Percentiles rank a stretch among this genome's conserved stretches.
Evolutionary conservation across 1,140 invertebrate genomes (phyloP).

Genomic region (Campoletis sonorensis): DNA sequence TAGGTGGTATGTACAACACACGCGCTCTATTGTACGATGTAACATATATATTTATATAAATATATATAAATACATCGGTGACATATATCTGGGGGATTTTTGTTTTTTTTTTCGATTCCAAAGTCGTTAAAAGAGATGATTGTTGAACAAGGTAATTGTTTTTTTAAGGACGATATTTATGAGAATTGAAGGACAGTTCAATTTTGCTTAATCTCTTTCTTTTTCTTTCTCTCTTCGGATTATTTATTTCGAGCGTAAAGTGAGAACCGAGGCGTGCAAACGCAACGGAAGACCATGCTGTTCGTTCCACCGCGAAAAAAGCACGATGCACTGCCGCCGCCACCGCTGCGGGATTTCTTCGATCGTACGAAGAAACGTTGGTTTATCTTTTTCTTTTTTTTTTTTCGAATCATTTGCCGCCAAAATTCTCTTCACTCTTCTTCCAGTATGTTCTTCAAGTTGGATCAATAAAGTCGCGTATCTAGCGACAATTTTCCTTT

Average conservation of each 20-base stretch:
- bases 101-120: no score
- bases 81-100: not conserved
- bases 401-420: not conserved
- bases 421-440: constrained; percentile 26
- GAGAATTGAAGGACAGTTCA: not conserved
- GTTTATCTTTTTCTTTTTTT: not conserved
- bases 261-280: not conserved
- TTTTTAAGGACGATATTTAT: constrained; percentile 14
- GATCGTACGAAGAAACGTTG: not conserved
- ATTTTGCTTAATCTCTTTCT: no score
- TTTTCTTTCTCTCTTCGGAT: not conserved
- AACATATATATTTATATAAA: constrained; percentile 50
- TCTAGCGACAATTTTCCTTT: not conserved
- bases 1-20: constrained; percentile 70
- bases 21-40: constrained; percentile 54
- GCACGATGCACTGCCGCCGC: not conserved
- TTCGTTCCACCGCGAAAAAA: constrained; percentile 1
- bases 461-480: no score
- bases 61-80: constrained; percentile 47
- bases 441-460: constrained; percentile 26
- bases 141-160: constrained; percentile 14
- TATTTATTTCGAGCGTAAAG: not conserved
- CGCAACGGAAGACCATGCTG: not conserved
- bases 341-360: not conserved
- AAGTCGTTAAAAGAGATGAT: constrained; percentile 27